A percentile compares a stretch with the other conserved stretches of the same genome.
phyloP scores from a whole-genome alignment of 2,113 vertebrate species.

The Podarcis raffonei region DNA sequence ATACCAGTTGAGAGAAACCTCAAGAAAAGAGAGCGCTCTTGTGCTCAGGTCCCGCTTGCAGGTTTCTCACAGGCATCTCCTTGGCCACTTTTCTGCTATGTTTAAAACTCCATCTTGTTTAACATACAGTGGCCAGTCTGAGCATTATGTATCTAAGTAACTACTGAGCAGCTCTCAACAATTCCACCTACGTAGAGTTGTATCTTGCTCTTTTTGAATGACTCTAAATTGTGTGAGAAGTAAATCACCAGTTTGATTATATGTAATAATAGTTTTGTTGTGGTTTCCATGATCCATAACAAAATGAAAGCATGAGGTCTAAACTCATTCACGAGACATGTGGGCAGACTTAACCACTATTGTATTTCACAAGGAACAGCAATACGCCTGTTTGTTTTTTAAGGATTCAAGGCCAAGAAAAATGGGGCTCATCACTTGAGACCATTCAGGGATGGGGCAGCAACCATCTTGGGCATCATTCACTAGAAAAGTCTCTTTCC shows the following conservation, averaged over 20 bases:
- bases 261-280: not conserved
- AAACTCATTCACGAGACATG: not conserved
- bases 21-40: too few relatives aligned
- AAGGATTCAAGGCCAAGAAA: not conserved
- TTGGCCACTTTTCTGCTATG: not conserved
- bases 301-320: not conserved
- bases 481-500: not conserved
- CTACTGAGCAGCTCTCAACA: not conserved
- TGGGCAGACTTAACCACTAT: not conserved
- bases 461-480: not conserved
- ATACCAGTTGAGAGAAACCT: too few relatives aligned
- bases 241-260: not conserved
- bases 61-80: too few relatives aligned
- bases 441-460: not conserved
- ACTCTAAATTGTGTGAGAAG: not conserved
- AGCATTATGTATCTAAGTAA: not conserved
- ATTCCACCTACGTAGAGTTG: not conserved
- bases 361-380: not conserved
- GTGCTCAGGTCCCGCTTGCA: too few relatives aligned
- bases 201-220: not conserved
- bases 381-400: not conserved
- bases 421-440: not conserved
- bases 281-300: not conserved
- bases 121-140: not conserved
- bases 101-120: not conserved